phyloP scores from a whole-genome alignment of 2,797 vertebrate species.

The Gymnoscopelus braueri region DNA sequence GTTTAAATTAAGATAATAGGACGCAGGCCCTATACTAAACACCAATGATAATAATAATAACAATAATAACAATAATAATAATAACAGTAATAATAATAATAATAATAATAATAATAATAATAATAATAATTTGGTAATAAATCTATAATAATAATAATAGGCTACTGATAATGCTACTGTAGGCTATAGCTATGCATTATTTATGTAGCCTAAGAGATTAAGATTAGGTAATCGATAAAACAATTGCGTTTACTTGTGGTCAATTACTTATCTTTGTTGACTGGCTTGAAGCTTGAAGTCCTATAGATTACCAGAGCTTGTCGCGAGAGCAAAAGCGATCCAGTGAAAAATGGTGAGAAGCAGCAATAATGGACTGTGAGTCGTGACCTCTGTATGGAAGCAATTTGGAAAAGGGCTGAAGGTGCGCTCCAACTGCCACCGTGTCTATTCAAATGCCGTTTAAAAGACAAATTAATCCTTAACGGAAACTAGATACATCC shows the following conservation, averaged over 20 bases:
- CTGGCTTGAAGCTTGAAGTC: too few relatives aligned
- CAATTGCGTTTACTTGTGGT: too few relatives aligned
- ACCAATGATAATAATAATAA: neutral
- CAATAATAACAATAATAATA: slow-evolving; percentile 1
- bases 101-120: slow-evolving; percentile 11
- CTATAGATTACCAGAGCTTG: neutral
- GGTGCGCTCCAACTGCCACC: slow-evolving; percentile 35
- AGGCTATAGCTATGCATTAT: too few relatives aligned
- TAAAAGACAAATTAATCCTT: slow-evolving; percentile 71
- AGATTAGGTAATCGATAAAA: too few relatives aligned
- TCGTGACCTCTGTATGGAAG: slow-evolving; percentile 75
- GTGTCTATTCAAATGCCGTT: slow-evolving; percentile 45
- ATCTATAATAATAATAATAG: slow-evolving; percentile 1
- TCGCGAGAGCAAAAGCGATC: slow-evolving; percentile 4
- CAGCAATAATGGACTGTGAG: slow-evolving; percentile 60
- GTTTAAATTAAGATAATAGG: neutral
- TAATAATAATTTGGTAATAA: neutral
- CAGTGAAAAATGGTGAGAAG: slow-evolving; percentile 45
- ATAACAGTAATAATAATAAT: neutral
- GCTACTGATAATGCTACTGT: too few relatives aligned
- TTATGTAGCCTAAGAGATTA: too few relatives aligned
- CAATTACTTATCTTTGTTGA: too few relatives aligned
- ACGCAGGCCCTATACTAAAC: neutral
- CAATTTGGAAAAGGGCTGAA: slow-evolving; percentile 64
- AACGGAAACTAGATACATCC: slow-evolving; percentile 72